A percentile compares a stretch with the other conserved stretches of the same genome.
phyloP scores from a whole-genome alignment of 35 echinoderm and acorn worm species.

The Apostichopus parvimensis region DNA sequence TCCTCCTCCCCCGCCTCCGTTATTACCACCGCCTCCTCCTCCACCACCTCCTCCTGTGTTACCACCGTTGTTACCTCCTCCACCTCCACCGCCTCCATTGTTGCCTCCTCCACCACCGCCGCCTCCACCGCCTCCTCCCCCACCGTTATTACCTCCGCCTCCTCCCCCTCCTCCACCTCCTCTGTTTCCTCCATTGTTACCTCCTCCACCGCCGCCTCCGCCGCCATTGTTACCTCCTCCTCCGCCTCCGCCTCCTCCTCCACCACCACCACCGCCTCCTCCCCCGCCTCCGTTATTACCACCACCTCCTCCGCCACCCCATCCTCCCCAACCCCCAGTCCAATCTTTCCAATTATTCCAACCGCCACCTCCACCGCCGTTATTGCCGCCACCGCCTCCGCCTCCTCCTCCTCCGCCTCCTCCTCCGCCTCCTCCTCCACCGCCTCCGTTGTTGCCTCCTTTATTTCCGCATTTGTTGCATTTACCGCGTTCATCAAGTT shows the following conservation, averaged over 20 bases:
- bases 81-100: background rate
- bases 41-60: background rate
- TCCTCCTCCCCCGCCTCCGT: background rate
- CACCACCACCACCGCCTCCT: background rate
- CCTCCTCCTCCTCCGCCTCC: background rate
- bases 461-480: background rate
- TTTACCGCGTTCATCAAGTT: background rate
- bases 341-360: background rate
- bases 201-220: background rate
- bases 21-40: background rate
- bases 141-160: background rate
- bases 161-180: too few relatives aligned
- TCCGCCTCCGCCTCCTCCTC: too few relatives aligned
- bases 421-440: too few relatives aligned
- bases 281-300: background rate
- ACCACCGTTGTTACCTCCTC: background rate
- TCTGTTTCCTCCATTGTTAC: background rate
- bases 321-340: background rate
- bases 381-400: background rate
- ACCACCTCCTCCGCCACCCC: background rate
- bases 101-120: background rate
- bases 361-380: background rate
- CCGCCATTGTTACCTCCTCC: too few relatives aligned
- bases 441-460: background rate
- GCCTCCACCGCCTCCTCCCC: too few relatives aligned